Base-by-base conservation (phyloP, 1,140 invertebrate species). In the Papilio dardanus region DNA sequence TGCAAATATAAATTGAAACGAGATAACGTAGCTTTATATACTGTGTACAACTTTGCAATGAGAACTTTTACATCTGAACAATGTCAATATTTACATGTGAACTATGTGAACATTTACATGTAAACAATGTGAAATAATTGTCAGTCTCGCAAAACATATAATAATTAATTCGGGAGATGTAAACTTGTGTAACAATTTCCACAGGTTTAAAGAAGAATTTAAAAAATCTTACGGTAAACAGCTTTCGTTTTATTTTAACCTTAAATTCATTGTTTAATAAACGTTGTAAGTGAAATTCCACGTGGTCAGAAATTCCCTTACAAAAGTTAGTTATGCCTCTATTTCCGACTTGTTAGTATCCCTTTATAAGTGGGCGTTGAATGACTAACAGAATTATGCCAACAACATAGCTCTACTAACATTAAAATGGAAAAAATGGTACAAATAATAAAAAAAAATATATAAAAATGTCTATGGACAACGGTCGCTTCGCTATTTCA, bases 321-420 rank as follows among this genome's bases (percentile, higher is more conserved):
- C 54, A 62, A 62, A 62, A 62, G 54, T 62, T 62, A 28, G 54
- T 62, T 62, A 62, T 14, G 12, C 24, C 12, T 62, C 54, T 62
- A 62, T 62, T 62, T 62, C 54, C 54, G 54, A 24, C 54, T 62
- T 24, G 54, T 62, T 28, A 30, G 54, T 21, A 62, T 62, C 54
- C 54, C 54, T 62, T 62, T 62, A 62, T 28, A 62, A 62, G 54
- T 62, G 54, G 54, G 54, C 54, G 54, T 62, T 14, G 24, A 62
- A 16, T 62, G 16, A 62, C 4, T 62, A 62, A 62, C 24, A 62
- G 24, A 62, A 62, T 62, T 62, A 30, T 28, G 24, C 24, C 21
- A 28, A 58, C 50, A 58, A 62, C n/a, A 62, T 30, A 28, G 10
- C 10, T 12, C 24, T 62, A 28, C n/a, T n/a, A n/a, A n/a, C n/a